phyloP scores from a whole-genome alignment of 2,888 invertebrate genomes.

The Cheilosia urbana region DNA sequence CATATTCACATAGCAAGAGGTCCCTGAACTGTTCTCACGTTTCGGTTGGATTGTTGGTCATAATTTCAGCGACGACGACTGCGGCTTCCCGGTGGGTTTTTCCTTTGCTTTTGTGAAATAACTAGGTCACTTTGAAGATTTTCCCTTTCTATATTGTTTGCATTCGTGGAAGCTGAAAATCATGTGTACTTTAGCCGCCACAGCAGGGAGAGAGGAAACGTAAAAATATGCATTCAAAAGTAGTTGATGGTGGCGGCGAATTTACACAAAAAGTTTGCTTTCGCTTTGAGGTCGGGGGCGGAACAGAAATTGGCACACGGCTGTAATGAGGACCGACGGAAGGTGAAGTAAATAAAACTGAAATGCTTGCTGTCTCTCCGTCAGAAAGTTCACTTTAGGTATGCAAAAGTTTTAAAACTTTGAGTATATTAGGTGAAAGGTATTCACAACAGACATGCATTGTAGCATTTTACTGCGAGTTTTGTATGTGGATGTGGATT shows the following conservation, averaged over 20 bases:
- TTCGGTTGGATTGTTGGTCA: constrained; percentile 62
- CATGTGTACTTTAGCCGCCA: constrained; percentile 59
- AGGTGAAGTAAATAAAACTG: constrained; percentile 63
- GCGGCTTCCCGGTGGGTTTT: constrained; percentile 25
- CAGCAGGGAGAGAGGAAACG: neutral
- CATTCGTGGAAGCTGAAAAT: constrained; percentile 68
- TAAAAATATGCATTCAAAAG: constrained; percentile 10
- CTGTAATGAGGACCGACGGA: constrained; percentile 50
- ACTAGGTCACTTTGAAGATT: constrained; percentile 74
- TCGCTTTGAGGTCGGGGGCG: neutral
- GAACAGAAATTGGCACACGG: constrained; percentile 39
- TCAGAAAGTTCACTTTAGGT: constrained; percentile 62
- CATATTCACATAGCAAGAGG: constrained; percentile 34
- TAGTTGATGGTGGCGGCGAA: constrained; percentile 17
- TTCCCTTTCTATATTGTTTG: constrained; percentile 73
- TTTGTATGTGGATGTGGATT: neutral
- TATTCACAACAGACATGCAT: constrained; percentile 7
- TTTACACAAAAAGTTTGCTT: constrained; percentile 51
- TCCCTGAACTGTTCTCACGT: constrained; percentile 42
- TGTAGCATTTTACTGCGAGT: neutral
- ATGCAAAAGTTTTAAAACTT: constrained; percentile 57
- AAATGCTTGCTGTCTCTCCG: constrained; percentile 51
- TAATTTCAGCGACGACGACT: constrained; percentile 27
- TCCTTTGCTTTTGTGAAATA: constrained; percentile 45
- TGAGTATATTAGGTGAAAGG: constrained; percentile 43